Evolutionary conservation across 2,888 invertebrate species (phyloP).

Genomic region (Plebejus melissa): DNA sequence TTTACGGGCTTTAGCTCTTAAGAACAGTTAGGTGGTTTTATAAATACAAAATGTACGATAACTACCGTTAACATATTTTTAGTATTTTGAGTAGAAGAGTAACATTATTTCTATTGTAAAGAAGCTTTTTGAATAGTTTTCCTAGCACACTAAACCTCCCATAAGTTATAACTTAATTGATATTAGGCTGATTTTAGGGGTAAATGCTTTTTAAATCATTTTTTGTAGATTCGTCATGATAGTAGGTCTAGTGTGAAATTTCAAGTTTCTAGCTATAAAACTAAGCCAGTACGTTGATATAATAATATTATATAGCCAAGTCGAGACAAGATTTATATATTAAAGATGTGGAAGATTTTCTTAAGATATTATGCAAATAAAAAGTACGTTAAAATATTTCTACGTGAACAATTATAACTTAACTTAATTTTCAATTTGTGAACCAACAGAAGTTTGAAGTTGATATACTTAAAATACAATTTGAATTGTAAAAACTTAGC

Average conservation of each 20-base stretch:
- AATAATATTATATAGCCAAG: too few species aligned
- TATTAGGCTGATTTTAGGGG: too few species aligned
- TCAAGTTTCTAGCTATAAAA: too few species aligned
- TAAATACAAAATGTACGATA: background rate
- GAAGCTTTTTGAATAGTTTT: too few species aligned
- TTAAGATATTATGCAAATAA: background rate
- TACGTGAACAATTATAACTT: background rate
- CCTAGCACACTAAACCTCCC: background rate
- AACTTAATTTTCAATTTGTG: background rate
- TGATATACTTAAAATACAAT: constrained; percentile 16
- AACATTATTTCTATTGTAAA: too few species aligned
- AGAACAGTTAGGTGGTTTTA: background rate
- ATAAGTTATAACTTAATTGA: too few species aligned
- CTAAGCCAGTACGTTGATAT: too few species aligned
- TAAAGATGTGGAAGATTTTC: too few species aligned
- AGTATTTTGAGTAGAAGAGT: background rate
- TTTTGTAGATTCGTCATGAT: too few species aligned
- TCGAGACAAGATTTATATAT: too few species aligned
- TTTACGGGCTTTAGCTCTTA: background rate
- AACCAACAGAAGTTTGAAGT: background rate
- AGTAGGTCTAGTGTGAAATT: too few species aligned
- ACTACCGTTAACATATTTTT: background rate
- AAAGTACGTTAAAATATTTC: background rate
- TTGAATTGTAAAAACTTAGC: constrained; percentile 21
- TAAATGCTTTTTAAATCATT: too few species aligned